These are phyloP conservation scores for Lycodopsis pacificus DNA, from an alignment of 2,797 vertebrate genomes.

Conservation along the genomic window DNA sequence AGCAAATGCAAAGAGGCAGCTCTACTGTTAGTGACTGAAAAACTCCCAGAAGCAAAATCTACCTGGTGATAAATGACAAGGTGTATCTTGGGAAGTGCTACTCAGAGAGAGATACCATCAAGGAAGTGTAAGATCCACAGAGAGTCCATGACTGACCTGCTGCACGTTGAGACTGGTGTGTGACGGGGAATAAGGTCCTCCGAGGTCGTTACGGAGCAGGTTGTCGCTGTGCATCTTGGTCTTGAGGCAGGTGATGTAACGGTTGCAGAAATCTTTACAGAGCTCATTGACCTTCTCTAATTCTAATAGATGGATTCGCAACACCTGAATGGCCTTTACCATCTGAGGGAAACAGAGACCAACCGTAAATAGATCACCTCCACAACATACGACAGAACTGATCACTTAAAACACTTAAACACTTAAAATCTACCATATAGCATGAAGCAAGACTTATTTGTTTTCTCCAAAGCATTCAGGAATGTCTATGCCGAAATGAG, in stretches of 20 bases:
- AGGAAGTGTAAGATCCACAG: neutral
- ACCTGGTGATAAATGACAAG: conserved; percentile 32
- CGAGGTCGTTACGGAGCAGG: conserved; percentile 97
- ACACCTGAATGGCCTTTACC: conserved; percentile 99
- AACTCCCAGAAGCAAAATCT: conserved; percentile 24
- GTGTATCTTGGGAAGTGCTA: neutral
- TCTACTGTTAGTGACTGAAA: conserved; percentile 35
- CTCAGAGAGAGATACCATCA: neutral
- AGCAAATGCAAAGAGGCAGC: conserved; percentile 43
- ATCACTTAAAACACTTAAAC: neutral
- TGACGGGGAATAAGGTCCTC: conserved; percentile 95
- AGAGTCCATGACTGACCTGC: conserved; percentile 86
- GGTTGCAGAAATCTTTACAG: conserved; percentile 99
- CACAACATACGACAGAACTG: neutral
- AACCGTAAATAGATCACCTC: neutral
- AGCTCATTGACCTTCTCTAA: conserved; percentile 99
- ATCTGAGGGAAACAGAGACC: conserved; percentile 84
- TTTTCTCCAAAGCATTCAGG: neutral
- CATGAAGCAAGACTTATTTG: neutral
- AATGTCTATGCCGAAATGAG: neutral
- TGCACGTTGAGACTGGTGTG: conserved; percentile 95
- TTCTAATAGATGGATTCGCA: conserved; percentile 97
- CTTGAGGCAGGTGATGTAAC: conserved; percentile 99
- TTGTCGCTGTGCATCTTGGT: conserved; percentile 99
- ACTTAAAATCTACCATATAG: neutral